Conservation (phyloP, 1,140 invertebrate genomes). For the Drosophila insularis region DNA sequence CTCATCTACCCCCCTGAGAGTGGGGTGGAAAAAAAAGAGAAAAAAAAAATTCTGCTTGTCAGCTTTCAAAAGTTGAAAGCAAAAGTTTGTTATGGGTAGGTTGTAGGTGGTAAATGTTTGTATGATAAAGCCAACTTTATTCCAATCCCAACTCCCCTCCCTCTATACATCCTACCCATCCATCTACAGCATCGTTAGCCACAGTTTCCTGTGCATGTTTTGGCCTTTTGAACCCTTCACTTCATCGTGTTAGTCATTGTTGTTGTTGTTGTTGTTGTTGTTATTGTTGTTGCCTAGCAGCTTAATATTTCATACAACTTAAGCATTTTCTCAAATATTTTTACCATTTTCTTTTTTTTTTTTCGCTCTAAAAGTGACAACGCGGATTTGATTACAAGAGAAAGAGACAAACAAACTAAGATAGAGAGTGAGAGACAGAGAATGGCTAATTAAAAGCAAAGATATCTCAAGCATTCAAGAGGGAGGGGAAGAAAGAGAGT, state of each 20-base stretch:
- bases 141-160: conserved; percentile 13
- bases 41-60: conserved; percentile 21
- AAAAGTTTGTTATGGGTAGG: conserved; percentile 72
- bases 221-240: conserved; percentile 65
- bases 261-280: conserved; percentile 11
- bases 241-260: neutral
- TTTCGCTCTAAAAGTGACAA: conserved; percentile 55
- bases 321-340: conserved; percentile 77
- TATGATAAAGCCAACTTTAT: conserved; percentile 10
- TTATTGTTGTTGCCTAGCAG: conserved; percentile 27
- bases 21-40: too few relatives aligned
- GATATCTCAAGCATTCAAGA: conserved; percentile 46
- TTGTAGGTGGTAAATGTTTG: conserved; percentile 52
- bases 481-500: too few relatives aligned
- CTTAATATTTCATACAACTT: conserved; percentile 70
- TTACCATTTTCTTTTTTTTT: conserved; percentile 48
- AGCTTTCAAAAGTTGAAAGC: conserved; percentile 63
- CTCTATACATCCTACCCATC: neutral
- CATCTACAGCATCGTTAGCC: conserved; percentile 64
- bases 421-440: conserved; percentile 6
- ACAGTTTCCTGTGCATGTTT: conserved; percentile 77
- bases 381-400: conserved; percentile 77
- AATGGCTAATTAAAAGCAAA: conserved; percentile 77
- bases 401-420: conserved; percentile 24
- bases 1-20: neutral